Base-by-base conservation (phyloP, 2,888 invertebrate genomes). In the Holacanthella duospinosa region DNA sequence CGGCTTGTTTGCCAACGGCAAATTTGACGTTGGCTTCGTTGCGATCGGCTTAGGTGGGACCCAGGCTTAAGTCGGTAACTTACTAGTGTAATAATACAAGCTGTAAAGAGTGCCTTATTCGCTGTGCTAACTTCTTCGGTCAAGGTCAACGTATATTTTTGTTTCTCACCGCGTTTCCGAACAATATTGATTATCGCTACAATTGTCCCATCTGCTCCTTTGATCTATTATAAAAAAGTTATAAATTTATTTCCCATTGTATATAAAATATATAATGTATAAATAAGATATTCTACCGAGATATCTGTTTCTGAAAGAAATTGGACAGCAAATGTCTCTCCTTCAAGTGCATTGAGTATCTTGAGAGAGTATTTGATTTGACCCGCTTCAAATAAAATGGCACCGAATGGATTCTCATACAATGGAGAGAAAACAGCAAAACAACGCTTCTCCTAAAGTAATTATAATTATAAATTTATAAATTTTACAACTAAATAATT, bases 321-420 rank as follows among this genome's bases (percentile, higher is more conserved):
- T 61, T 71, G 71, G n/a, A 73, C 72, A 53, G 71, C 72, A 63
- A 71, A 73, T 29, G 72, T 73, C 63, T 73, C 72, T 36, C 70
- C 72, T 64, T 73, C 72, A 53, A 73, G 69, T 61, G 72, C 72
- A 65, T 73, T 73, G 61, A 73, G 63, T 48, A 73, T 71, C 63
- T 70, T 73, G 58, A 73, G 66, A 44, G 71, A 71, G 64, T 73
- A 71, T 64, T 73, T 73, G 29, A 73, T 63, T 61, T 73, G 72
- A 53, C 72, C 72, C 60, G 72, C 69, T 64, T 73, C 72, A 64
- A 73, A 73, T 55, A 73, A 55, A 60, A 73, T 69, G 25, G 72
- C 72, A 60, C 72, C 72, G 57, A 73, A 73, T 43, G 72, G 72
- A 64, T 73, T 73, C 63, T 73, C 72, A 63, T 71, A 73, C 25